Evolutionary conservation across 2,888 invertebrate species (phyloP).

Genomic region (Elysia crispata): DNA sequence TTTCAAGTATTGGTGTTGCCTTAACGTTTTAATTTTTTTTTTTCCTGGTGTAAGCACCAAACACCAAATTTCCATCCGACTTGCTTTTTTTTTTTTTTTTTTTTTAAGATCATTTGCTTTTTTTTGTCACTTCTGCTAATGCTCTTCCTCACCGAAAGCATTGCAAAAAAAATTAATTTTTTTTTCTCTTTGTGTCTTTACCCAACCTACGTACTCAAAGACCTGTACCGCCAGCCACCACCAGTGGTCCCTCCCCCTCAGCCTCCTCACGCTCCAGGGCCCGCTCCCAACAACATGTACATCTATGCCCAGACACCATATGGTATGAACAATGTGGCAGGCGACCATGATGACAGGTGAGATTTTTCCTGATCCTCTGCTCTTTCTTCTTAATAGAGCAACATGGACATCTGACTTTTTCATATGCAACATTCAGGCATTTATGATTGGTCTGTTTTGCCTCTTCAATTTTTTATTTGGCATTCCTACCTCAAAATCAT

Average conservation of each 20-base stretch:
- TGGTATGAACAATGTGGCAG: constrained; percentile 32
- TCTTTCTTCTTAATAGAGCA: too few relatives aligned
- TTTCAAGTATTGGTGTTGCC: too few relatives aligned
- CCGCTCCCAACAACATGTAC: neutral
- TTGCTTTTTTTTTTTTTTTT: neutral
- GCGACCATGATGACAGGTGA: constrained; percentile 43
- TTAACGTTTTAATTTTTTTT: too few relatives aligned
- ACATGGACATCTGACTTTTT: too few relatives aligned
- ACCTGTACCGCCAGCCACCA: constrained; percentile 36
- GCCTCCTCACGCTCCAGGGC: constrained; percentile 16
- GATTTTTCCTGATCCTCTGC: too few relatives aligned
- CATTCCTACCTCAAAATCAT: too few relatives aligned
- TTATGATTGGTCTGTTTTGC: too few relatives aligned
- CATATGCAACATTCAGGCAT: too few relatives aligned
- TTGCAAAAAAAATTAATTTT: neutral
- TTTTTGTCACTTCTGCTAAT: neutral
- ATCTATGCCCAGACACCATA: constrained; percentile 45
- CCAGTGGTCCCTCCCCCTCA: constrained; percentile 36
- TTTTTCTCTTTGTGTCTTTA: neutral
- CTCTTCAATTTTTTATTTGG: too few relatives aligned
- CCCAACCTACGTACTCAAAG: neutral
- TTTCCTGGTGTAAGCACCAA: too few relatives aligned
- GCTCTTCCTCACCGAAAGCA: neutral
- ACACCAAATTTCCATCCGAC: too few relatives aligned
- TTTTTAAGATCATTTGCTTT: neutral